Conservation (phyloP, 2,113 vertebrate species). For the Chaetodon trifascialis region DNA sequence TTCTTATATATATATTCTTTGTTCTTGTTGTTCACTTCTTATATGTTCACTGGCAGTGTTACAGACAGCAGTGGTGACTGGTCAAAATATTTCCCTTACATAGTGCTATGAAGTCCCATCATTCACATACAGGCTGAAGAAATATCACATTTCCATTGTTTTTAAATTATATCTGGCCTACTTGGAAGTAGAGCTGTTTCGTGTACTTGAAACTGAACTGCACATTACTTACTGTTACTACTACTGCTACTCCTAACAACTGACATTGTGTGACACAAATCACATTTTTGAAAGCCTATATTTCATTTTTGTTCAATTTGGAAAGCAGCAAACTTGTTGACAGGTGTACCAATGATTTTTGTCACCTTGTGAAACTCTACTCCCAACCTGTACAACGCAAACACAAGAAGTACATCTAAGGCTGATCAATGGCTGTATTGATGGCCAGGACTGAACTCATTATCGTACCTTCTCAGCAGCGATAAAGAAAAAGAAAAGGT, state of each 20-base stretch:
- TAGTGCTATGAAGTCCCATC: not conserved
- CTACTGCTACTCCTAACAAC: too few relatives aligned
- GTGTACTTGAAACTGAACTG: not conserved
- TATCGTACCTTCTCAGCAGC: not conserved
- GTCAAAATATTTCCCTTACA: not conserved
- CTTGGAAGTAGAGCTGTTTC: not conserved
- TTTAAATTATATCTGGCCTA: not conserved
- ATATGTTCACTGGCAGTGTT: not conserved
- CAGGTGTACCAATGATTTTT: not conserved
- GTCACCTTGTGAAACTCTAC: not conserved
- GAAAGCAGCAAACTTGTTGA: not conserved
- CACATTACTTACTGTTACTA: not conserved
- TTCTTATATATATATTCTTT: too few relatives aligned
- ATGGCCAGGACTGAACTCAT: conserved; percentile 7
- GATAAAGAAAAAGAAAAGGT: not conserved
- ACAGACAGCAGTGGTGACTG: not conserved
- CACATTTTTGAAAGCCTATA: not conserved
- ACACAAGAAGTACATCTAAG: not conserved
- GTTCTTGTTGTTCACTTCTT: too few relatives aligned
- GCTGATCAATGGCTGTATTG: conserved; percentile 20
- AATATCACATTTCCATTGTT: not conserved
- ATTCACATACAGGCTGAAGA: not conserved
- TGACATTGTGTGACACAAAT: not conserved
- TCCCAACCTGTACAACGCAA: not conserved
- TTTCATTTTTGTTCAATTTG: not conserved